Percentiles rank a stretch among this genome's conserved stretches.
phyloP scores from a whole-genome alignment of 1,140 invertebrate species.

The Ladona fulva region DNA sequence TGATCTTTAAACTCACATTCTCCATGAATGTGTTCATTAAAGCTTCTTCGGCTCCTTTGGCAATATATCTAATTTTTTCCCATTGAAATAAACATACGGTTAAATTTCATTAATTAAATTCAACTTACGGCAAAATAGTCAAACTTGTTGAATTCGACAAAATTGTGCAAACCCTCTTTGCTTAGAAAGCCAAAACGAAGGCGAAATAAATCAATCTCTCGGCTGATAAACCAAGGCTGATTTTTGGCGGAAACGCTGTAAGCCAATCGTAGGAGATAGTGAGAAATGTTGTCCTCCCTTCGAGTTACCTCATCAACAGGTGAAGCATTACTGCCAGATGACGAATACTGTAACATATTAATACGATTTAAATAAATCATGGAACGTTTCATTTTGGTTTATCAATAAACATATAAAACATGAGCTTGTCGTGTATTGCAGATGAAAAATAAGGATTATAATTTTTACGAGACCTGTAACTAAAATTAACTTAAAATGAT shows the following conservation, averaged over 20 bases:
- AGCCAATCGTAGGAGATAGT: not conserved
- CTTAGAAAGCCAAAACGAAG: not conserved
- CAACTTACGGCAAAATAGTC: not conserved
- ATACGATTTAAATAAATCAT: not conserved
- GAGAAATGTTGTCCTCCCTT: not conserved
- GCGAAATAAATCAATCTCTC: not conserved
- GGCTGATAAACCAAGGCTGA: not conserved
- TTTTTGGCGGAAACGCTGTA: not conserved
- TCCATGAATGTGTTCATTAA: too few relatives aligned
- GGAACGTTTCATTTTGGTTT: too few relatives aligned
- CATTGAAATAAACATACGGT: too few relatives aligned
- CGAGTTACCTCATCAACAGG: not conserved
- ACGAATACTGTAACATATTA: not conserved
- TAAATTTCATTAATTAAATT: too few relatives aligned
- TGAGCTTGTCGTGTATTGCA: too few relatives aligned
- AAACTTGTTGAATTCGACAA: not conserved
- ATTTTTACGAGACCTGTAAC: too few relatives aligned
- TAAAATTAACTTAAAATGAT: too few relatives aligned
- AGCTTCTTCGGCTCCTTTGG: too few relatives aligned
- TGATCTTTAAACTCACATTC: too few relatives aligned
- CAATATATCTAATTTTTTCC: too few relatives aligned
- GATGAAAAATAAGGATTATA: too few relatives aligned
- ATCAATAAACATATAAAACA: too few relatives aligned
- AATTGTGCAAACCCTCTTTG: not conserved
- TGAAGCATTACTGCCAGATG: not conserved